Percentiles rank a stretch among this genome's conserved stretches.
phyloP scores from a whole-genome alignment of 2,888 invertebrate genomes.

The Parnassius glacialis region DNA sequence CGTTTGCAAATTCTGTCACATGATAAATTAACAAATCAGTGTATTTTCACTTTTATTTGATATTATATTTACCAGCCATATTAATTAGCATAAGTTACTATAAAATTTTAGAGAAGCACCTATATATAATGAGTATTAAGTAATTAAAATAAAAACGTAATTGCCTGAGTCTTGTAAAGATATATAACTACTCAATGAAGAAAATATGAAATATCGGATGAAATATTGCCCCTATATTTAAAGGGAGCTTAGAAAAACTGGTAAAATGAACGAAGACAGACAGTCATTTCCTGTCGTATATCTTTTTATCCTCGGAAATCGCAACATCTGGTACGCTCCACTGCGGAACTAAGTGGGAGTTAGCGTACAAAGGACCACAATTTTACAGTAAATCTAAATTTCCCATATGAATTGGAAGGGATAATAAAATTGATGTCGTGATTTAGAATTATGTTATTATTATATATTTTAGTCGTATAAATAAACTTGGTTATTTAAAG shows the following conservation, averaged over 20 bases:
- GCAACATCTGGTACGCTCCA: constrained; percentile 63
- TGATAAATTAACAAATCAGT: too few species aligned
- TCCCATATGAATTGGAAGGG: not conserved
- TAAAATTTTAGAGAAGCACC: too few species aligned
- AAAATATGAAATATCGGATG: constrained; percentile 12
- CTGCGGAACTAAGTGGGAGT: constrained; percentile 42
- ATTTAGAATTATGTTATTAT: not conserved
- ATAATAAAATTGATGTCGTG: not conserved
- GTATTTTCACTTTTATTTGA: too few species aligned
- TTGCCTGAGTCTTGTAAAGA: too few species aligned
- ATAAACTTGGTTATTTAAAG: too few species aligned
- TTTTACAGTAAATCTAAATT: constrained; percentile 7
- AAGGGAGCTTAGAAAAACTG: constrained; percentile 53
- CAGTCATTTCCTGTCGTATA: constrained; percentile 72
- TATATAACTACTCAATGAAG: constrained; percentile 5
- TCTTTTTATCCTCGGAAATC: constrained; percentile 68
- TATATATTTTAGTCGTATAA: too few species aligned
- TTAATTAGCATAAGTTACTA: too few species aligned
- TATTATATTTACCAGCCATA: too few species aligned
- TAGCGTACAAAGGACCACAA: constrained; percentile 41
- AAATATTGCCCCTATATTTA: constrained; percentile 18
- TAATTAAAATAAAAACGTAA: too few species aligned
- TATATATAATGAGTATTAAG: too few species aligned
- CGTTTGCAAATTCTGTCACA: too few species aligned
- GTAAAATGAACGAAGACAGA: constrained; percentile 56